A percentile compares a stretch with the other conserved stretches of the same genome.
These are phyloP conservation scores for Rhopalosiphum nymphaeae DNA, from an alignment of 2,888 invertebrate species.

Conservation along the genomic window DNA sequence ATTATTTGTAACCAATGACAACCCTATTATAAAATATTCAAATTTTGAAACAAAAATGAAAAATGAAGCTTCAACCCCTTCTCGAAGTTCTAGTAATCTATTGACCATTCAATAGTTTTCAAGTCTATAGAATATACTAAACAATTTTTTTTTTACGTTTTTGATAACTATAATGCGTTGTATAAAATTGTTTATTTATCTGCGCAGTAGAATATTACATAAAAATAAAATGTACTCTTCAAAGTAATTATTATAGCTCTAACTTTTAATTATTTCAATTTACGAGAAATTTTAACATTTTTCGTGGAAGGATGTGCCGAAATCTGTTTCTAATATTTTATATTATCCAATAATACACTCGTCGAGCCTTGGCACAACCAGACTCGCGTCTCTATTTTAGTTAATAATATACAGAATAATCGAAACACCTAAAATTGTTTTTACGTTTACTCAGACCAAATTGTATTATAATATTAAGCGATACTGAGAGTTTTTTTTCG, in stretches of 20 bases:
- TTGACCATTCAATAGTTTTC: no score
- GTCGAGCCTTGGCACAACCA: not conserved
- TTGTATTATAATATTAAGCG: not conserved
- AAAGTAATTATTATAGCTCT: not conserved
- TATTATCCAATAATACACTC: not conserved
- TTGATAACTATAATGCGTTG: not conserved
- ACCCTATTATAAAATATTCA: no score
- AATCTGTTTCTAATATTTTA: not conserved
- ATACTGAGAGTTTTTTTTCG: not conserved
- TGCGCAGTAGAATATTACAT: not conserved
- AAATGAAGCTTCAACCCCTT: no score
- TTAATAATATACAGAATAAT: not conserved
- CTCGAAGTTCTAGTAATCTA: no score
- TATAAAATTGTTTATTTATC: not conserved
- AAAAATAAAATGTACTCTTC: not conserved
- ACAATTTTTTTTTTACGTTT: no score
- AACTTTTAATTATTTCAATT: not conserved
- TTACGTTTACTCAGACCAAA: not conserved
- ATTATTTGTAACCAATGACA: no score
- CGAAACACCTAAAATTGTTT: not conserved
- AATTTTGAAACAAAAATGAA: no score
- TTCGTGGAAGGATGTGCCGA: not conserved
- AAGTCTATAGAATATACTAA: no score
- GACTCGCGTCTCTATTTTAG: not conserved
- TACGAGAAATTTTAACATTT: not conserved